These are phyloP conservation scores for Halcyon senegalensis DNA, from an alignment of 2,113 vertebrate genomes.

Conservation along the genomic window DNA sequence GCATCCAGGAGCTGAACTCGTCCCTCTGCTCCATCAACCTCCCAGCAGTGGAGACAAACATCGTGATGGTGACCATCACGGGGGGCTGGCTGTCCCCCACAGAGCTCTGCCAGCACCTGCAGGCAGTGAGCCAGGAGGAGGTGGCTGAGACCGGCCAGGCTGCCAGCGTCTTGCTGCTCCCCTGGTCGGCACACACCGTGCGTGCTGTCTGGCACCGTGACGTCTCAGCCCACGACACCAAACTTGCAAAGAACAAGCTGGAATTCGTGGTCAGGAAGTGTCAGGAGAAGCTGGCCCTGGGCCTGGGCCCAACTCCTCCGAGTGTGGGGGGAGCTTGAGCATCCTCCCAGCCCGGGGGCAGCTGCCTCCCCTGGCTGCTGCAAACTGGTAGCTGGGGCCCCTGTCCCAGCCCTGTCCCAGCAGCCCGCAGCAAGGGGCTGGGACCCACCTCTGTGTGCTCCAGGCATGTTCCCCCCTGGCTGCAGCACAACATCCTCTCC, in stretches of 20 bases:
- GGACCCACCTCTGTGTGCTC: not conserved
- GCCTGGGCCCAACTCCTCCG: accelerated
- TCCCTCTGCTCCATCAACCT: conserved; percentile 74
- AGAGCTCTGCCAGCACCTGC: conserved; percentile 79
- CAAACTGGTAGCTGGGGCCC: no score
- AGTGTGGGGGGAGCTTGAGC: not conserved
- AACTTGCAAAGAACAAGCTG: conserved; percentile 79
- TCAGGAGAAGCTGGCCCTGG: not conserved
- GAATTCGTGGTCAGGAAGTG: conserved; percentile 72
- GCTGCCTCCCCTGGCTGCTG: not conserved
- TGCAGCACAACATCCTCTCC: not conserved
- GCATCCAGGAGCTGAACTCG: conserved; percentile 56
- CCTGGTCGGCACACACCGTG: conserved; percentile 60
- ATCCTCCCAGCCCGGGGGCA: not conserved
- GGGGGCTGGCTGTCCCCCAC: conserved; percentile 32
- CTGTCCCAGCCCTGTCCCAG: not conserved
- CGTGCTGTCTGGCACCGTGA: conserved; percentile 81
- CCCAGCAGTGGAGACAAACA: conserved; percentile 81
- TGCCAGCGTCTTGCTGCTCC: conserved; percentile 77
- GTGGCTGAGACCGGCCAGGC: conserved; percentile 46
- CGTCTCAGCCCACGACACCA: conserved; percentile 74
- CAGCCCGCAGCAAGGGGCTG: not conserved
- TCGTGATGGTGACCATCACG: conserved; percentile 69
- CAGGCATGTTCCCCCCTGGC: not conserved
- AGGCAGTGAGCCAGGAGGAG: conserved; percentile 70